Evolutionary conservation across 2,113 vertebrate genomes (phyloP).

Genomic region (Urocynchramus pylzowi): DNA sequence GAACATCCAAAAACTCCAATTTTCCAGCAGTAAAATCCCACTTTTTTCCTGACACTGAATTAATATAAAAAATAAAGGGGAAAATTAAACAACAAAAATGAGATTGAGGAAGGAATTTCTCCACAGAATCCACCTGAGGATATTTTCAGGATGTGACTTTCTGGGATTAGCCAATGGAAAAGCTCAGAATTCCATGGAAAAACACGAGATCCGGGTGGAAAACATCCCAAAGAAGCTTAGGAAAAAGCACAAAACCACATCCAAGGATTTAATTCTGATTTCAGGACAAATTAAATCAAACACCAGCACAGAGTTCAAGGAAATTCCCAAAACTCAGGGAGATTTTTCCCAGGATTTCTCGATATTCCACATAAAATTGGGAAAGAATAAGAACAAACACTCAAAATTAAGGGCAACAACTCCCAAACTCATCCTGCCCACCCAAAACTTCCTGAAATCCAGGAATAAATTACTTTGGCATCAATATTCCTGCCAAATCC

Average conservation of each 20-base stretch:
- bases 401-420: background rate
- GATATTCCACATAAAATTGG: rapidly evolving
- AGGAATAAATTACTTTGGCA: background rate
- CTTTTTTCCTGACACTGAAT: background rate
- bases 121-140: background rate
- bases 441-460: background rate
- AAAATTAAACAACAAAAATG: rapidly evolving
- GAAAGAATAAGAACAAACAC: background rate
- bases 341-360: background rate
- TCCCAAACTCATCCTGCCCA: background rate
- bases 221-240: background rate
- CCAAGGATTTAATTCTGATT: background rate
- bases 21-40: background rate
- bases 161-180: background rate
- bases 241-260: background rate
- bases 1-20: too few species aligned
- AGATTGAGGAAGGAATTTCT: background rate
- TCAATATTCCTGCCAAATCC: background rate
- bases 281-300: rapidly evolving
- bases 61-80: rapidly evolving
- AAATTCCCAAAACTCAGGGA: background rate
- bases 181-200: background rate
- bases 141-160: background rate
- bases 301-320: rapidly evolving
- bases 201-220: background rate